Evolutionary conservation across 2,888 invertebrate genomes (phyloP).

Genomic region (Cybosia mesomella): DNA sequence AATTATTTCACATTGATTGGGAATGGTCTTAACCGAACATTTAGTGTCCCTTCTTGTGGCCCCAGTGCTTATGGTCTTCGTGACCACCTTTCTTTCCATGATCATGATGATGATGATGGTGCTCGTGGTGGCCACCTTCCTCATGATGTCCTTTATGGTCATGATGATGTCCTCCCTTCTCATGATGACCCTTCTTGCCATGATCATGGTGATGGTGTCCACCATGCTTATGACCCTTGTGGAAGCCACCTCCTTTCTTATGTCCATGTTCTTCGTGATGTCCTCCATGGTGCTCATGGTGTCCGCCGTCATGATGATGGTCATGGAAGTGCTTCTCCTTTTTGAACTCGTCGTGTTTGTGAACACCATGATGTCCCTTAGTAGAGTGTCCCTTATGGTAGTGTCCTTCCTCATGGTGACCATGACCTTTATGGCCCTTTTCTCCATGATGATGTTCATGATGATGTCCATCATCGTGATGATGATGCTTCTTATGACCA

Average conservation of each 20-base stretch:
- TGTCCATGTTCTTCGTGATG: conserved; percentile 93
- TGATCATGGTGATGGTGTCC: conserved; percentile 93
- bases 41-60: conserved; percentile 87
- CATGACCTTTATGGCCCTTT: conserved; percentile 88
- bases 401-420: conserved; percentile 87
- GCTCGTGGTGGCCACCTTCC: conserved; percentile 92
- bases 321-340: conserved; percentile 96
- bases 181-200: conserved; percentile 93
- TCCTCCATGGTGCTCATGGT: conserved; percentile 93
- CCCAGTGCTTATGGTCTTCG: conserved; percentile 94
- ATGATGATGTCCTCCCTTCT: conserved; percentile 93
- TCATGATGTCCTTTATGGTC: conserved; percentile 93
- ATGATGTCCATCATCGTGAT: conserved; percentile 89
- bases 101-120: conserved; percentile 91
- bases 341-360: conserved; percentile 94
- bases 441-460: conserved; percentile 89
- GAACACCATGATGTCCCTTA: conserved; percentile 94
- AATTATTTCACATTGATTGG: conserved; percentile 59
- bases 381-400: conserved; percentile 95
- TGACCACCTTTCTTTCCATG: conserved; percentile 94
- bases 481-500: conserved; percentile 89
- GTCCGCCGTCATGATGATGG: conserved; percentile 92
- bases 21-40: conserved; percentile 48
- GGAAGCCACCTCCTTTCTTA: conserved; percentile 93
- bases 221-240: conserved; percentile 93